A percentile compares a stretch with the other conserved stretches of the same genome.
Conservation (phyloP, 1,140 invertebrate species). For the Penaeus chinensis region DNA sequence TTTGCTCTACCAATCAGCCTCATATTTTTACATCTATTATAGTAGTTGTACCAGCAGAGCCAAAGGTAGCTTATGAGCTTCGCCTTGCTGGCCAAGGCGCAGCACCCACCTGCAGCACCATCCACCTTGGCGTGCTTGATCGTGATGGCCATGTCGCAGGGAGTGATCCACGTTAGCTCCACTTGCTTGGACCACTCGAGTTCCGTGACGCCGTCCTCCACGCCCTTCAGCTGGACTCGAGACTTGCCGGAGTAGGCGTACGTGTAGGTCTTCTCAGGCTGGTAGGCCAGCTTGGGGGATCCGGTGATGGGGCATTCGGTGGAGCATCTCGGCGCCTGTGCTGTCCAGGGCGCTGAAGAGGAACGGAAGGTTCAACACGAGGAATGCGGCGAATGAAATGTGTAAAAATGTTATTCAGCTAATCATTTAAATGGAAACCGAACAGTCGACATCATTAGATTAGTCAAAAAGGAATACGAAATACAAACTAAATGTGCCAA, state of each 20-base stretch:
- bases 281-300: conserved; percentile 41
- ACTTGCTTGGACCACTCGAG: conserved; percentile 25
- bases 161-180: conserved; percentile 38
- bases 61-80: too few species aligned
- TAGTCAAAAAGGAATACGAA: too few species aligned
- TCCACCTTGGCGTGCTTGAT: conserved; percentile 6
- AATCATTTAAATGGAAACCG: too few species aligned
- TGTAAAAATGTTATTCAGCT: too few species aligned
- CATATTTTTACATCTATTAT: too few species aligned
- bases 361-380: neutral
- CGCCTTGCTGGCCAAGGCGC: too few species aligned
- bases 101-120: neutral
- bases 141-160: conserved; percentile 45
- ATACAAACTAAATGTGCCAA: too few species aligned
- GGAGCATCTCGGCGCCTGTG: conserved; percentile 4
- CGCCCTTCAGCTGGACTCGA: conserved; percentile 24
- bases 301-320: conserved; percentile 40
- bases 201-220: conserved; percentile 34
- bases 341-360: neutral
- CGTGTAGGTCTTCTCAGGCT: conserved; percentile 32
- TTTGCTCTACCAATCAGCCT: too few species aligned
- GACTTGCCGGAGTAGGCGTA: conserved; percentile 38
- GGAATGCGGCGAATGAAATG: too few species aligned
- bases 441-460: too few species aligned
- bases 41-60: too few species aligned